Base-by-base conservation (phyloP, 1,140 invertebrate species). In the Drosophila grimshawi region DNA sequence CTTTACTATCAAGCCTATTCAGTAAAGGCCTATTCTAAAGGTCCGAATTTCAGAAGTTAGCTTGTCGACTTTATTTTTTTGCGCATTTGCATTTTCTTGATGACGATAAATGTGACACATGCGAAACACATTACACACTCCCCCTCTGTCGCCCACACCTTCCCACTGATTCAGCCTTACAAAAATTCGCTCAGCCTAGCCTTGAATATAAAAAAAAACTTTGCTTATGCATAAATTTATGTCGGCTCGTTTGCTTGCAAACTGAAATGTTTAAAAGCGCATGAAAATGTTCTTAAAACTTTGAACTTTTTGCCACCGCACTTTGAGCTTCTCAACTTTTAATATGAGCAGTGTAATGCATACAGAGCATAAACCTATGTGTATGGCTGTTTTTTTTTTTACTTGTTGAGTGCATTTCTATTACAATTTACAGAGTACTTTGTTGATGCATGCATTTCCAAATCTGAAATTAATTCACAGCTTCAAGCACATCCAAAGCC, bases 201-300 rank as follows among this genome's bases (percentile, higher is more conserved):
- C 81, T 69, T 64, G 62, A 62, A 61, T 81, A 69, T 66, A 55
- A 65, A 77, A 19, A 19, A 19, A 88, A 86, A 86, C 80, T 86
- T 86, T 80, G 53, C 83, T 80, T 83, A 89, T 89, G 83, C 80
- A 86, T 88, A 86, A 80, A 86, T 86, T 86, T 88, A 75, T 49
- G 45, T 70, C 49, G 55, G 49, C 59, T 52, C 52, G 56, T 49
- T 49, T 49, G 46, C 52, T 49, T 55, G 57, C 48, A 83, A 88
- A 83, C 76, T 83, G 80, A 83, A 86, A 86, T 86, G 83, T 82
- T 86, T 88, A 86, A 86, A 88, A 86, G 83, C 72, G 85, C 83
- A 86, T 86, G 62, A 86, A 86, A 86, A 86, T 86, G 80, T 89
- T 88, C 76, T 83, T 88, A 83, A 69, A 86, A 86, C 76, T 86